These are phyloP conservation scores for Noctua janthina DNA, from an alignment of 2,888 invertebrate species.

Conservation along the genomic window DNA sequence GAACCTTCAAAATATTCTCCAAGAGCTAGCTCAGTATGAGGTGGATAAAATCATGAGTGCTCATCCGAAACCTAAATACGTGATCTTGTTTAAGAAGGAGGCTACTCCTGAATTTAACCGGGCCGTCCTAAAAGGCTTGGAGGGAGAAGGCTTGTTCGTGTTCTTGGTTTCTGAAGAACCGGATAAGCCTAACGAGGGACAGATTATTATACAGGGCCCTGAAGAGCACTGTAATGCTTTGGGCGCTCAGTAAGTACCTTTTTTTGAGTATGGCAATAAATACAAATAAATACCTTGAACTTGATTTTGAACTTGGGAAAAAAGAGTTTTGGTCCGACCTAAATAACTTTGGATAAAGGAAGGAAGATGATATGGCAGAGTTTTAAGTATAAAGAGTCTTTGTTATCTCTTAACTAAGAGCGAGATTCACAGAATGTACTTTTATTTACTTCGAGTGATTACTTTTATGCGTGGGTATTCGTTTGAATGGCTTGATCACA, in stretches of 20 bases:
- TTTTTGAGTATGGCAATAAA: background rate
- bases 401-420: background rate
- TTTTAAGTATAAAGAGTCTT: background rate
- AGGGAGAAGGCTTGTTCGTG: conserved; percentile 90
- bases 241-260: conserved; percentile 90
- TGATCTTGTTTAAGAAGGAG: conserved; percentile 92
- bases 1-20: conserved; percentile 91
- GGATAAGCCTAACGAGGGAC: conserved; percentile 89
- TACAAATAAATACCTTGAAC: background rate
- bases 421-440: background rate
- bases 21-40: conserved; percentile 93
- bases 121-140: conserved; percentile 92
- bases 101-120: conserved; percentile 95
- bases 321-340: no score
- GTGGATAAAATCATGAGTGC: conserved; percentile 90
- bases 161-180: conserved; percentile 94
- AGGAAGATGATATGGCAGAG: no score
- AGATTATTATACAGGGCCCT: conserved; percentile 90
- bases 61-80: conserved; percentile 89
- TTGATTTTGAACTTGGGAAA: no score
- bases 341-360: no score
- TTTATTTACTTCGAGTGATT: background rate
- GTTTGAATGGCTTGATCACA: background rate
- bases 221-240: conserved; percentile 89
- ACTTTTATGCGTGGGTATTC: background rate